Conservation (phyloP, 2,113 vertebrate species). For the Gymnogyps californianus region DNA sequence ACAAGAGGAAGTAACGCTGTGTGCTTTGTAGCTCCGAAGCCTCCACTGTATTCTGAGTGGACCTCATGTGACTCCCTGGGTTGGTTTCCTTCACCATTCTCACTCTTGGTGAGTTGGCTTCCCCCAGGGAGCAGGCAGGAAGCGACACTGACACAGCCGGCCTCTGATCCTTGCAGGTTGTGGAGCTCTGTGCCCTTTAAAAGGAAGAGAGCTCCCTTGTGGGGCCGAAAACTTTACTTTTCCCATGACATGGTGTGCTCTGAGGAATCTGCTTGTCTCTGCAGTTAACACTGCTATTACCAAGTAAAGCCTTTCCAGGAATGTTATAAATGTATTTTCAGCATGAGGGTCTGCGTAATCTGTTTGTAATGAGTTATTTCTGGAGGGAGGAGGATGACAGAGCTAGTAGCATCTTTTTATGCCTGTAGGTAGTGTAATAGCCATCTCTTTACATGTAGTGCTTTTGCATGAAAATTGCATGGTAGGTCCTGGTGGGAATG, state of each 20-base stretch:
- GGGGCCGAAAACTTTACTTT: not conserved
- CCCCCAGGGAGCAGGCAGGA: slow-evolving; percentile 15
- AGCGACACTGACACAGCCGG: not conserved
- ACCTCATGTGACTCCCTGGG: not conserved
- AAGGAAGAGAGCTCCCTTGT: slow-evolving; percentile 9
- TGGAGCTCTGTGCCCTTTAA: not conserved
- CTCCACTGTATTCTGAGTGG: not conserved
- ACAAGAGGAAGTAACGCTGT: not conserved
- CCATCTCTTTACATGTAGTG: not conserved
- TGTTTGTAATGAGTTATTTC: not conserved
- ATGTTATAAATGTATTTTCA: not conserved
- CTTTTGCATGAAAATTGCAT: not conserved
- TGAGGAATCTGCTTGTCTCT: not conserved
- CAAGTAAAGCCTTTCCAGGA: not conserved
- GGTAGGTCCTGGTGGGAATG: not conserved
- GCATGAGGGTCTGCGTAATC: not conserved
- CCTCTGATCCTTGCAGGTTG: not conserved
- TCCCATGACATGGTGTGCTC: not conserved
- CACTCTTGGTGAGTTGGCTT: not conserved
- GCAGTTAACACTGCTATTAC: not conserved
- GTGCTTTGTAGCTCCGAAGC: not conserved
- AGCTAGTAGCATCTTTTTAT: not conserved
- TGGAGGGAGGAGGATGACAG: not conserved
- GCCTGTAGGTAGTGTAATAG: not conserved
- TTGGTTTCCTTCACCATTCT: not conserved